These are phyloP conservation scores for Ceraclea dissimilis DNA, from an alignment of 2,888 invertebrate species.

Conservation along the genomic window DNA sequence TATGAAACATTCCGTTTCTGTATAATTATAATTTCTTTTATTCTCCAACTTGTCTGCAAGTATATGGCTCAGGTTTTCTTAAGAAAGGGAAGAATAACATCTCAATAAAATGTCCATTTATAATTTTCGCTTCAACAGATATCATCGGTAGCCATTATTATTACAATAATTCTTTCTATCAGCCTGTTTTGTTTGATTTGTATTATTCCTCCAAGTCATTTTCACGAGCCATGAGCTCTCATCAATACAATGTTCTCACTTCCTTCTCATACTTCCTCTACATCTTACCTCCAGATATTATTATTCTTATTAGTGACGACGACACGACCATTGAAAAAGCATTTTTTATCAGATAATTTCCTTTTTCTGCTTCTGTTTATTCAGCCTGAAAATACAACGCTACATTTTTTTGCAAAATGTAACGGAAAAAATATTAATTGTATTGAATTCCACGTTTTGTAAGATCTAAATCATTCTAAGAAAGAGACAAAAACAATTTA, in stretches of 20 bases:
- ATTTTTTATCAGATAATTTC: neutral
- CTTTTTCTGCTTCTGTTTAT: too few relatives aligned
- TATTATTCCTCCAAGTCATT: slow-evolving; percentile 13
- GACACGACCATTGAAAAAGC: neutral
- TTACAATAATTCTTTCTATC: slow-evolving; percentile 16
- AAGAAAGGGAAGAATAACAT: slow-evolving; percentile 7
- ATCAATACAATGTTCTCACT: neutral
- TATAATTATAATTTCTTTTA: neutral
- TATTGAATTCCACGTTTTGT: too few relatives aligned
- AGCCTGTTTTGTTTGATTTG: slow-evolving; percentile 16
- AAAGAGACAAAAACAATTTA: too few relatives aligned
- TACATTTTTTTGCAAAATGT: too few relatives aligned
- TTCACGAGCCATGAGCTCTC: neutral
- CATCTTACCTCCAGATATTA: neutral
- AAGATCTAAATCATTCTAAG: too few relatives aligned
- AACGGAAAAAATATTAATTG: too few relatives aligned
- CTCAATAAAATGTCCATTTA: slow-evolving; percentile 18
- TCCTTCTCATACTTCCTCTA: neutral
- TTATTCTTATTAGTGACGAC: neutral
- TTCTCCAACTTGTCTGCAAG: neutral
- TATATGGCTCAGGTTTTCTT: neutral
- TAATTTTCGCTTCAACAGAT: slow-evolving; percentile 16
- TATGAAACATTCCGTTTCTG: too few relatives aligned
- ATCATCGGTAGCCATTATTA: slow-evolving; percentile 14
- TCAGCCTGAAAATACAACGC: too few relatives aligned